Evolutionary conservation across 2,113 vertebrate genomes (phyloP).

Genomic region (Bujurquina vittata): DNA sequence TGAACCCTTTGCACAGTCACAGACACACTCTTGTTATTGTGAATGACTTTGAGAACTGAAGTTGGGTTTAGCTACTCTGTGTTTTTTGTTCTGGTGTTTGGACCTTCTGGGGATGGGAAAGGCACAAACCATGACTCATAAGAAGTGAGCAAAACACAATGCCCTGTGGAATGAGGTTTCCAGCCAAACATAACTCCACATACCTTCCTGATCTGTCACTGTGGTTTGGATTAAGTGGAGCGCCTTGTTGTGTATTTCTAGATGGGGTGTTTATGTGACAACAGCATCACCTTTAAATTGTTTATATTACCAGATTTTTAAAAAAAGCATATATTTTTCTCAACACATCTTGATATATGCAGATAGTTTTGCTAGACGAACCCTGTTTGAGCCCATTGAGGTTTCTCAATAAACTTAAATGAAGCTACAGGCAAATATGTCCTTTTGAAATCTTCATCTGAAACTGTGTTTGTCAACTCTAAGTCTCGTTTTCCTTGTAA

Average conservation of each 20-base stretch:
- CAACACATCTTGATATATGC: neutral
- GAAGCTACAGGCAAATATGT: conserved; percentile 18
- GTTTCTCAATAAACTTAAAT: conserved; percentile 12
- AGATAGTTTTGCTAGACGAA: neutral
- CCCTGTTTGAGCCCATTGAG: neutral
- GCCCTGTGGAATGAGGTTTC: conserved; percentile 43
- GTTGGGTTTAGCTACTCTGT: neutral
- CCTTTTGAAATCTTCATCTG: neutral
- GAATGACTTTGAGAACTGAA: neutral
- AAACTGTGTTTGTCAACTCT: neutral
- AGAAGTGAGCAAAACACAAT: conserved; percentile 50
- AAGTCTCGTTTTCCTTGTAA: conserved; percentile 20
- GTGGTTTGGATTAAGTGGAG: conserved; percentile 5
- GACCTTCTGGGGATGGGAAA: conserved; percentile 47
- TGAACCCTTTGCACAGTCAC: neutral
- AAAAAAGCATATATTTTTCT: too few species aligned
- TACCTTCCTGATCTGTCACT: conserved; percentile 51
- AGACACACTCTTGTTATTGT: neutral
- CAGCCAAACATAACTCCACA: conserved; percentile 51
- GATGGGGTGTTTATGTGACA: neutral
- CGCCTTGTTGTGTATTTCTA: neutral
- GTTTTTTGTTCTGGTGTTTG: conserved; percentile 54
- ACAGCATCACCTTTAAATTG: too few species aligned
- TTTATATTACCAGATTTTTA: too few species aligned
- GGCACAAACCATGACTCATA: conserved; percentile 66